Evolutionary conservation across 1,140 invertebrate species (phyloP).

Genomic region (Bicyclus anynana): DNA sequence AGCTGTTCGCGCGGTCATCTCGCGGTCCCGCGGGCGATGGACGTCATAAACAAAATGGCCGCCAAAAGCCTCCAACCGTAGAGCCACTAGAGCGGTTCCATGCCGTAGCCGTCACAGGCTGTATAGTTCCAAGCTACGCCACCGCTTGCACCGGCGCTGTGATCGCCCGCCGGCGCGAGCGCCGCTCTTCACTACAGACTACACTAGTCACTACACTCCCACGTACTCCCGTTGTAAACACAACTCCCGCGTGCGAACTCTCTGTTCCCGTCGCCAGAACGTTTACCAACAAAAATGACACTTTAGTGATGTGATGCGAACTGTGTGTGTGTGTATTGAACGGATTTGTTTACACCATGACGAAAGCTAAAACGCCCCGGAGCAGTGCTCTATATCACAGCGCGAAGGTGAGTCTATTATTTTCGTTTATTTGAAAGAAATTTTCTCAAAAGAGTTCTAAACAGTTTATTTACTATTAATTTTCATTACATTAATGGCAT

Average conservation of each 20-base stretch:
- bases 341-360: constrained; percentile 54
- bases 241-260: constrained; percentile 38
- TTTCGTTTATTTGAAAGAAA: neutral
- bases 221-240: constrained; percentile 71
- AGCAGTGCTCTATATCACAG: constrained; percentile 68
- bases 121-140: constrained; percentile 45
- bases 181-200: constrained; percentile 25
- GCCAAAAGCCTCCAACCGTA: constrained; percentile 45
- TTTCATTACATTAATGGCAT: neutral
- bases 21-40: neutral
- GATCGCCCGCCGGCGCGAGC: constrained; percentile 34
- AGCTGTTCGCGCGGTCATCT: neutral
- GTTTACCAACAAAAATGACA: constrained; percentile 39
- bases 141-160: constrained; percentile 35
- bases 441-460: neutral
- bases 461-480: neutral
- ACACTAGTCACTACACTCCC: constrained; percentile 45
- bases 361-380: constrained; percentile 59
- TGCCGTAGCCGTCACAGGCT: constrained; percentile 38
- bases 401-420: constrained; percentile 54
- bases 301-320: constrained; percentile 49
- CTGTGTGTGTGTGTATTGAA: constrained; percentile 46
- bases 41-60: constrained; percentile 57
- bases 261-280: constrained; percentile 30
- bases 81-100: constrained; percentile 26